Base-by-base conservation (phyloP, 2,888 invertebrate species). In the Lasioglossum morio region DNA sequence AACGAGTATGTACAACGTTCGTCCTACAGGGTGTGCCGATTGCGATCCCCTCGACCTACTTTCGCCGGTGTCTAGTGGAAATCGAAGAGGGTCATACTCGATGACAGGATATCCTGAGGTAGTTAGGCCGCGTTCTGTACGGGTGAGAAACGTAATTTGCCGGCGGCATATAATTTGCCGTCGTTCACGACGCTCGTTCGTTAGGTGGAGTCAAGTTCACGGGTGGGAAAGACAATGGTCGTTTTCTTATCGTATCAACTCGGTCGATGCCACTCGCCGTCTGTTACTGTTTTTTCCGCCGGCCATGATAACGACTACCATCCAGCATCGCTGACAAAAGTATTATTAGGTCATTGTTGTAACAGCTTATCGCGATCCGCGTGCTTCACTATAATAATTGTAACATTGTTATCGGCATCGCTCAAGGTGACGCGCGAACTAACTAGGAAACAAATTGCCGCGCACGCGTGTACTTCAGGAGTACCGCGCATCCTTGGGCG, bases 31-130 rank as follows among this genome's bases (percentile, higher is more conserved):
- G 87, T 83, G 80, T 76, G 75, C 72, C 81, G 76, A 72, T 79
- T 76, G 76, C 73, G 46, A 81, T 83, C 80, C 83, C 81, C 80
- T 86, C 86, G 87, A 87, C 87, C 87, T 73, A 87, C 86, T 87
- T 87, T 86, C 80, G 53, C 30, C 46, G 40, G 37, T 23, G 82
- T 74, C 77, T 75, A 66, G 70, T 81, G 80, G 78, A 83, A 87
- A 87, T 87, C 87, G 87, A 87, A 86, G 87, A 83, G 83, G 87
- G 87, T 85, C 78, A 78, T 60, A 69, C 74, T 69, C 86, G 86
- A 85, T 81, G 78, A 86, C 86, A 85, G 86, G 86, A 86, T 85
- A 86, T 86, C 86, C 85, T 85, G 81, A 23, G 81, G 72, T 77
- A 81, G 74, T 81, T 77, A 84, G 40, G 63, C n/a, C n/a, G 43